phyloP scores from a whole-genome alignment of 2,797 vertebrate species.

The Aulostomus chinensis region DNA sequence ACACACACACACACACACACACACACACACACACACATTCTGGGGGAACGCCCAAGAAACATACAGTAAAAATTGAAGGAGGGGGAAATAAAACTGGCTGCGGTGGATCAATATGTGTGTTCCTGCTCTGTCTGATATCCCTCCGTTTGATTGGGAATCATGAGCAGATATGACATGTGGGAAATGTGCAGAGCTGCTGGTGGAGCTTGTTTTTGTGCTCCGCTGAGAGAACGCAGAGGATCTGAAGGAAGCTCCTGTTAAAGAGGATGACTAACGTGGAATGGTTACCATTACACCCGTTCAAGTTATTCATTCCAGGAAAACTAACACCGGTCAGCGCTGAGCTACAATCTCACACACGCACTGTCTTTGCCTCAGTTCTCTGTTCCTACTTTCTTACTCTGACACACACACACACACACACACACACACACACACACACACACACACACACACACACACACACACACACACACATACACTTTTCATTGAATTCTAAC shows the following conservation, averaged over 20 bases:
- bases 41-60: constrained; percentile 31
- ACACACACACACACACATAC: constrained; percentile 4
- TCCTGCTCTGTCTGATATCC: constrained; percentile 28
- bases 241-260: constrained; percentile 50
- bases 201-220: constrained; percentile 34
- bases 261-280: constrained; percentile 65
- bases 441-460: constrained; percentile 11
- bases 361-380: constrained; percentile 7
- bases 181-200: constrained; percentile 35
- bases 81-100: constrained; percentile 27
- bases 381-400: not conserved
- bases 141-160: constrained; percentile 33
- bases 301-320: constrained; percentile 77
- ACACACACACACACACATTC: not conserved
- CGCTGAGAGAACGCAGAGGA: constrained; percentile 5
- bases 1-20: constrained; percentile 4
- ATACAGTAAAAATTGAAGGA: constrained; percentile 5
- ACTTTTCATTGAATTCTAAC: constrained; percentile 27
- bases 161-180: constrained; percentile 43
- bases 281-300: constrained; percentile 54
- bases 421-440: constrained; percentile 4
- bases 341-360: constrained; percentile 51
- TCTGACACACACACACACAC: constrained; percentile 12
- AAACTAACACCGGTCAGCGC: constrained; percentile 68
- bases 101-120: constrained; percentile 49